Evolutionary conservation across 2,888 invertebrate genomes (phyloP), one percentile per base, ranked within the genome.

Genomic region (Philereme transversata): DNA sequence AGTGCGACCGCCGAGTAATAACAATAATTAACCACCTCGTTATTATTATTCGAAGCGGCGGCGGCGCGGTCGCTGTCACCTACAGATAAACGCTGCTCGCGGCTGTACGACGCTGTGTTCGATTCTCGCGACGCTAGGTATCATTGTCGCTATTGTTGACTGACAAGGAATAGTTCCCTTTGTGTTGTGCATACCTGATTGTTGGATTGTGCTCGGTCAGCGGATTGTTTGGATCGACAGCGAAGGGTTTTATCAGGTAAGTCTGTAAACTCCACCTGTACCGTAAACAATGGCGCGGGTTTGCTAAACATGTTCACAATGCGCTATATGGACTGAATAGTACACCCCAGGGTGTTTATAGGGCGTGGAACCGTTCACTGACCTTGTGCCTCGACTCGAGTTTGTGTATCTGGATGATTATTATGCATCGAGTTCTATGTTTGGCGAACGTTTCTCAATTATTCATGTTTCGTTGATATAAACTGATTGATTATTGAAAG

Each of bases 1-100:
- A 76, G 75, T 81, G 79, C 78, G 80, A 76, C 77, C 81, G 78
- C 72, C 76, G 78, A 74, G 73, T 81, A 86, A 86, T 88, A 88
- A 87, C 84, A 88, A 88, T 88, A 86, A 88, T 87, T 83, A 85
- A 74, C 79, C 76, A 80, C 73, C 76, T 83, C 83, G 83, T 86
- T 86, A 86, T 86, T 87, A 81, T 83, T 84, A 82, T 82, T 84
- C 79, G 81, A 76, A 71, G 73, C 78, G 76, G 73, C 78, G 71
- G 73, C 78, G 76, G 73, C 78, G 67, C 74, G 76, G 71, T 76
- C 77, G 76, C 76, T 83, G 84, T 83, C 84, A 79, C 78, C 81
- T 78, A 71, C 81, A 83, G 84, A 86, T 86, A 83, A 83, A 76
- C 82, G 77, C 74, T 73, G 73, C 69, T 72, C 77, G 78, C 79